phyloP scores from a whole-genome alignment of 2,888 invertebrate genomes.

The Aleiodes alternator region DNA sequence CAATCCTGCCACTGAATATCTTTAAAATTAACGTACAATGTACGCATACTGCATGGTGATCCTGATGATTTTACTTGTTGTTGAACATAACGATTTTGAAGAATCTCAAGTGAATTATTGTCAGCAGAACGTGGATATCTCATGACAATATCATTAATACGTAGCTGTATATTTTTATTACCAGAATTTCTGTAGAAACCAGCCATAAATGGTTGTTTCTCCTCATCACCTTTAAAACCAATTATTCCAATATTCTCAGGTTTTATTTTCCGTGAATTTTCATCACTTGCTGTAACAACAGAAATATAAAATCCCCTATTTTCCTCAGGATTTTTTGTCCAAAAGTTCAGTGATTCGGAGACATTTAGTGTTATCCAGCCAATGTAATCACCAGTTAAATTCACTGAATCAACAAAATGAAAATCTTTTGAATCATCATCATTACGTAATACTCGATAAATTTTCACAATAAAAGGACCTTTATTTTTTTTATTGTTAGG shows the following conservation, averaged over 20 bases:
- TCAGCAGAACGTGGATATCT: not conserved
- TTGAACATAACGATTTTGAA: not conserved
- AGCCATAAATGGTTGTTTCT: slow-evolving; percentile 92
- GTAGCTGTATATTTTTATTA: slow-evolving; percentile 55
- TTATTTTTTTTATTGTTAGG: slow-evolving; percentile 73
- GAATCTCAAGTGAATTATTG: not conserved
- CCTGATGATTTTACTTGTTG: not conserved
- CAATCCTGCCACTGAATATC: slow-evolving; percentile 93
- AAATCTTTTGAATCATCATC: slow-evolving; percentile 81
- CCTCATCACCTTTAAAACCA: slow-evolving; percentile 84
- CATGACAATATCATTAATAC: not conserved
- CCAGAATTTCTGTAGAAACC: slow-evolving; percentile 85
- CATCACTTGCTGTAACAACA: slow-evolving; percentile 81
- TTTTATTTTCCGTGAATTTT: slow-evolving; percentile 82
- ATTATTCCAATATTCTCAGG: slow-evolving; percentile 89
- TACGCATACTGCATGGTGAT: slow-evolving; percentile 88
- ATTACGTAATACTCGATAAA: slow-evolving; percentile 79
- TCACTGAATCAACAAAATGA: slow-evolving; percentile 82
- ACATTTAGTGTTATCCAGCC: slow-evolving; percentile 92
- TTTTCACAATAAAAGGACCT: slow-evolving; percentile 79
- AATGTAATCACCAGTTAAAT: slow-evolving; percentile 83
- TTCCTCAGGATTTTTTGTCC: slow-evolving; percentile 85
- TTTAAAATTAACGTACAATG: slow-evolving; percentile 91
- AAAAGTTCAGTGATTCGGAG: slow-evolving; percentile 83
- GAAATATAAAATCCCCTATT: slow-evolving; percentile 90